phyloP scores from a whole-genome alignment of 2,888 invertebrate species.

The Atherix ibis region DNA sequence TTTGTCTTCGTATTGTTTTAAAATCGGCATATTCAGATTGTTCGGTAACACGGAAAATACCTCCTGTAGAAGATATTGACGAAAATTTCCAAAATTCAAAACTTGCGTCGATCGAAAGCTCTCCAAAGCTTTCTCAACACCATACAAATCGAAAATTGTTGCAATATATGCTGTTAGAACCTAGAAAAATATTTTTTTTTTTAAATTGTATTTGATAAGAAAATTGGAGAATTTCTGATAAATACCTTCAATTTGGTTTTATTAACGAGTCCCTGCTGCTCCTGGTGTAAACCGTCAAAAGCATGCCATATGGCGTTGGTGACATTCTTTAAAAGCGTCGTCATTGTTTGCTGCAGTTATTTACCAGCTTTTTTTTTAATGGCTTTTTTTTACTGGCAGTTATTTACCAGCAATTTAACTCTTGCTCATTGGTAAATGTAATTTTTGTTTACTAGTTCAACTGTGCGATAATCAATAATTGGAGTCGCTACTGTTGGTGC shows the following conservation, averaged over 20 bases:
- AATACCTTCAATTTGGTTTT: conserved; percentile 66
- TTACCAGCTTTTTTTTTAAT: too few relatives aligned
- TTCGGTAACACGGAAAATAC: conserved; percentile 52
- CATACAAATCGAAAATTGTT: conserved; percentile 57
- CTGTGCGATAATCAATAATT: too few relatives aligned
- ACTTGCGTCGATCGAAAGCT: conserved; percentile 54
- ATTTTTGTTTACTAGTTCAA: too few relatives aligned
- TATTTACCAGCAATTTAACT: too few relatives aligned
- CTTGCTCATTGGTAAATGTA: too few relatives aligned
- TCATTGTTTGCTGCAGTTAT: conserved; percentile 41
- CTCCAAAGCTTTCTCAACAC: conserved; percentile 64
- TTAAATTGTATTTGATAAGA: too few relatives aligned
- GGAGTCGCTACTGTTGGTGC: too few relatives aligned
- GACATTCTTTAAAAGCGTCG: conserved; percentile 52
- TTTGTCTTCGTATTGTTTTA: conserved; percentile 45
- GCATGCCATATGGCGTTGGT: conserved; percentile 71
- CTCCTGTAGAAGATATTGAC: conserved; percentile 58
- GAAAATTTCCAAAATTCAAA: conserved; percentile 58
- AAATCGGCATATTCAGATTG: conserved; percentile 38
- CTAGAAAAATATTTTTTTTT: too few relatives aligned
- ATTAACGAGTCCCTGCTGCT: conserved; percentile 47
- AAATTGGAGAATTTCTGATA: too few relatives aligned
- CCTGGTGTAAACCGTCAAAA: conserved; percentile 54
- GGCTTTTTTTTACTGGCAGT: too few relatives aligned
- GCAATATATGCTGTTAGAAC: conserved; percentile 71